Base-by-base conservation (phyloP, 2,113 vertebrate species). In the Mormyrus lacerda region DNA sequence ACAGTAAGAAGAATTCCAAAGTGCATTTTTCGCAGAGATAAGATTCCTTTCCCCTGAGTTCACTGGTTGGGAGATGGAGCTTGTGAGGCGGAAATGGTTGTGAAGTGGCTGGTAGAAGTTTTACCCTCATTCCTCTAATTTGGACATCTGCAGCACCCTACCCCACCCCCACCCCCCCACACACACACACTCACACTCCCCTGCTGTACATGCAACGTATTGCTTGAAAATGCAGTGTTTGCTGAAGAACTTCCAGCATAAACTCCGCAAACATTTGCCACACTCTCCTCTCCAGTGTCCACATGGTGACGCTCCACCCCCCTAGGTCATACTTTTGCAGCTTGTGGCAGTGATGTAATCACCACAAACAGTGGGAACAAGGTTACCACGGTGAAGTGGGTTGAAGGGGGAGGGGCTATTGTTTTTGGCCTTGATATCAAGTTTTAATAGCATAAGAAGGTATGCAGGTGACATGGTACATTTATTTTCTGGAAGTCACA, bases 1-100 rank as follows among this genome's bases (percentile, higher is more conserved):
- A 89, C 89, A 92, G 93, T 92, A 92, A 92, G 27, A 92, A 89
- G 90, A 94, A 95, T 95, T 95, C 91, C 91, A 93, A 90, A 90
- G 86, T 90, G 85, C 91, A 91, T 94, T 94, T 94, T 91, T 92
- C n/a, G 89, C 65, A 91, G 89, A 87, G 94, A 96, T 95, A 95
- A 95, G 94, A 94, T 93, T 94, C 94, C 91, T 93, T 92, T 85
- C 50, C 88, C 73, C 90, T 95, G 91, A 95, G 90, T 91, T 95
- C 94, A 94, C 79, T 93, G 91, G 93, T 93, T 91, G 50, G 88
- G 76, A 89, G 55, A 73, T 24, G 87, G 87, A 91, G 91, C 83
- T 55, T 35, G 42, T 85, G 79, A 50, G 58, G 65, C 6, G 55
- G 76, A 69, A 88, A 91, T 84, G 85, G 61, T 61, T 87, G 89